These are phyloP conservation scores for Setipinna tenuifilis DNA, from an alignment of 2,797 vertebrate species.

Conservation along the genomic window DNA sequence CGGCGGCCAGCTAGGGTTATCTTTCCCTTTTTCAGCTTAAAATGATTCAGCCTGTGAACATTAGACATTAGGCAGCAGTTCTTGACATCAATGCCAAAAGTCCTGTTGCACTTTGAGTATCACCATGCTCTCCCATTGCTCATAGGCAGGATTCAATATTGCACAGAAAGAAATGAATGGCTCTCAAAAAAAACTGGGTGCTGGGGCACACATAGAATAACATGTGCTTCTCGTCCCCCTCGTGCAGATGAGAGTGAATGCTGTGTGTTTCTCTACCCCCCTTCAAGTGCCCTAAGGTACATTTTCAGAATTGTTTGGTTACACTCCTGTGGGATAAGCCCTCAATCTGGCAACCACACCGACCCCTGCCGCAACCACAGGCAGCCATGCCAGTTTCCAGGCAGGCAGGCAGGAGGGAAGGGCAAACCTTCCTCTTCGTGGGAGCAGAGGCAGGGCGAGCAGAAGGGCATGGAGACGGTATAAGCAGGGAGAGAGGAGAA, in stretches of 20 bases:
- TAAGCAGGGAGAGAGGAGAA: background rate
- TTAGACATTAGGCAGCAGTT: background rate
- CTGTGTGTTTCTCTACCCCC: conserved; percentile 52
- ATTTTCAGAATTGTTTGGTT: conserved; percentile 66
- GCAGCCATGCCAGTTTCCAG: conserved; percentile 60
- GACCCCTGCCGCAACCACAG: conserved; percentile 63
- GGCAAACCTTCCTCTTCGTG: conserved; percentile 46
- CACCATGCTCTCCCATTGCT: background rate
- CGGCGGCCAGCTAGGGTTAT: too few relatives aligned
- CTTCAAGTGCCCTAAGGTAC: conserved; percentile 48
- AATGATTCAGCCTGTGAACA: background rate
- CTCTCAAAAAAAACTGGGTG: background rate
- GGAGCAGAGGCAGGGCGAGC: conserved; percentile 24
- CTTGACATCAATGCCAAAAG: background rate
- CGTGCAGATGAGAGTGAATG: conserved; percentile 39
- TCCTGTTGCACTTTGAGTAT: background rate
- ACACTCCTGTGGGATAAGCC: conserved; percentile 62
- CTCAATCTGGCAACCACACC: conserved; percentile 62
- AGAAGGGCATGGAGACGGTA: background rate
- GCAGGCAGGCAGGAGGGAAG: conserved; percentile 37
- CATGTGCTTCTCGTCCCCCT: conserved; percentile 37
- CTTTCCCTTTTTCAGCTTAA: conserved; percentile 16
- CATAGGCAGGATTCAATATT: background rate
- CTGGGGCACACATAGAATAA: conserved; percentile 25
- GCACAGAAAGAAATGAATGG: background rate